Conservation (phyloP, 2,888 invertebrate species). For the Argynnis bischoffii region DNA sequence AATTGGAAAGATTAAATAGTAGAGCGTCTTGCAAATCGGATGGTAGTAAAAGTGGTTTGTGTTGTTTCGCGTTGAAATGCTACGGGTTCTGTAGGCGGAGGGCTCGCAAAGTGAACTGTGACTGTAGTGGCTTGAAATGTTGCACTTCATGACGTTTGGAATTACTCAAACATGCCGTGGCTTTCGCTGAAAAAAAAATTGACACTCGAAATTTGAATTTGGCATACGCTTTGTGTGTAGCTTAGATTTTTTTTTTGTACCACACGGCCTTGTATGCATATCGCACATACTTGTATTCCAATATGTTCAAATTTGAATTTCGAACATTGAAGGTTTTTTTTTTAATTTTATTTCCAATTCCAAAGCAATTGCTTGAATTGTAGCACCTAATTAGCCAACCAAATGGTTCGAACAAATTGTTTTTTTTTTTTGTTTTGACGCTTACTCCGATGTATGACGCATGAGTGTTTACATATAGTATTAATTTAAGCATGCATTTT, state of each 20-base stretch:
- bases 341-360: conserved; percentile 15
- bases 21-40: conserved; percentile 70
- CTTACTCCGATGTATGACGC: conserved; percentile 39
- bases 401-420: conserved; percentile 44
- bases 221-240: background rate
- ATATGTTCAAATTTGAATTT: conserved; percentile 28
- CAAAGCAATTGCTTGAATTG: conserved; percentile 17
- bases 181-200: conserved; percentile 11
- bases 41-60: conserved; percentile 60
- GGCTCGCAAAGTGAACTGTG: conserved; percentile 61
- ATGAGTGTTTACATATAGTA: conserved; percentile 42
- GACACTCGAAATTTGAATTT: conserved; percentile 30
- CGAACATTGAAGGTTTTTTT: conserved; percentile 27
- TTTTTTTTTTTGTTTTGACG: conserved; percentile 47
- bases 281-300: background rate
- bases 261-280: too few relatives aligned
- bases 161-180: conserved; percentile 27
- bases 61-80: conserved; percentile 71
- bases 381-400: conserved; percentile 20
- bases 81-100: conserved; percentile 70
- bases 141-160: conserved; percentile 53
- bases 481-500: conserved; percentile 43
- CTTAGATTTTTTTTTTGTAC: background rate
- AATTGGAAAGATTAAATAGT: conserved; percentile 64
- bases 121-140: conserved; percentile 62